Conservation (phyloP, 2,797 vertebrate genomes). For the Balearica regulorum region DNA sequence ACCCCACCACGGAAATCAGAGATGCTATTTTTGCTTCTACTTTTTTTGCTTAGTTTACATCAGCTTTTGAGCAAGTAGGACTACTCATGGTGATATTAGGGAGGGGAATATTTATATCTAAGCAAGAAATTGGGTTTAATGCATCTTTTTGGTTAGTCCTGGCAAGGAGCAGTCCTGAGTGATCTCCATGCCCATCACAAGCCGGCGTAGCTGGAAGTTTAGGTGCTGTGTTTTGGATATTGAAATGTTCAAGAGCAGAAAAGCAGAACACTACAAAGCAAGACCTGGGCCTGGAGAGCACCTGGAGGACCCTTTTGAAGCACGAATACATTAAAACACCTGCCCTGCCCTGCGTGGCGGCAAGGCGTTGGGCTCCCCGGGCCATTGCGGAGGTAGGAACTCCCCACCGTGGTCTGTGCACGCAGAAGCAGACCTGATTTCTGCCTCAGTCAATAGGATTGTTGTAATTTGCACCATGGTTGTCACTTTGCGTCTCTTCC, state of each 20-base stretch:
- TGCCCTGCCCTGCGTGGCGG: not conserved
- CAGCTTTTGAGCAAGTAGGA: not conserved
- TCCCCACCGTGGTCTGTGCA: not conserved
- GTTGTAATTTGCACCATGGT: not conserved
- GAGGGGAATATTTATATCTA: not conserved
- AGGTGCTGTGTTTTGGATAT: not conserved
- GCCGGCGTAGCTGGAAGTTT: not conserved
- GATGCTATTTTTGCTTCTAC: not conserved
- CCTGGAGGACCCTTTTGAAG: not conserved
- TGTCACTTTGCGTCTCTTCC: not conserved
- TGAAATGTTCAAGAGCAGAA: not conserved
- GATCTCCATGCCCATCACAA: not conserved
- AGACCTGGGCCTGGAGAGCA: not conserved
- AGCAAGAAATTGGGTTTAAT: not conserved
- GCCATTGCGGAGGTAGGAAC: not conserved
- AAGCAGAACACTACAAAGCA: not conserved
- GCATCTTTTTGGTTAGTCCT: not conserved
- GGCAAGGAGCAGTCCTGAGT: rapidly evolving
- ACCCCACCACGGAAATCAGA: not conserved
- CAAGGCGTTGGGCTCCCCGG: not conserved
- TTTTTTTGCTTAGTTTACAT: not conserved
- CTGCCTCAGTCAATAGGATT: not conserved
- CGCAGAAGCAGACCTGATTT: not conserved
- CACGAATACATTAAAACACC: not conserved
- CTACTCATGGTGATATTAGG: not conserved